Conservation (phyloP, 2,888 invertebrate species). For the Halictus ligatus region DNA sequence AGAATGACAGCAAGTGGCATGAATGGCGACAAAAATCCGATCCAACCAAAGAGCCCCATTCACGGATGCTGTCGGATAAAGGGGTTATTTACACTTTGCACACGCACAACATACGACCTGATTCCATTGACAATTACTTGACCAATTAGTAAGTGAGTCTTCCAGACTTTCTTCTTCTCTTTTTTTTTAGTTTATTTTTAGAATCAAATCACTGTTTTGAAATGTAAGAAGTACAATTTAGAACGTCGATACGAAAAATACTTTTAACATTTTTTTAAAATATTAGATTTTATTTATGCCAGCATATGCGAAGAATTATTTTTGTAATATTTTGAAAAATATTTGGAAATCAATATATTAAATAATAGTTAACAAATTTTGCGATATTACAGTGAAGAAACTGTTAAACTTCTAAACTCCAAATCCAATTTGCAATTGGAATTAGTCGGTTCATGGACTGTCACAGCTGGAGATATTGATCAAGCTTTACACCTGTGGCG, state of each 20-base stretch:
- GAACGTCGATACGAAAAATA: constrained; percentile 9
- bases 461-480: constrained; percentile 98
- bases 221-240: background rate
- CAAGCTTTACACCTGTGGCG: constrained; percentile 98
- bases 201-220: background rate
- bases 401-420: constrained; percentile 91
- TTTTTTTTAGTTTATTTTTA: background rate
- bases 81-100: constrained; percentile 97
- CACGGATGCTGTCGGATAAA: constrained; percentile 97
- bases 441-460: constrained; percentile 97
- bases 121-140: constrained; percentile 93
- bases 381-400: constrained; percentile 88
- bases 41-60: constrained; percentile 98
- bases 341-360: background rate
- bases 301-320: constrained; percentile 27
- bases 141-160: constrained; percentile 92
- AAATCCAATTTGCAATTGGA: constrained; percentile 91
- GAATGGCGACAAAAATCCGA: constrained; percentile 95
- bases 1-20: constrained; percentile 89
- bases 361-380: constrained; percentile 35
- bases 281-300: constrained; percentile 31
- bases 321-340: constrained; percentile 29
- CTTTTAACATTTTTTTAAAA: constrained; percentile 10
- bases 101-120: constrained; percentile 97
- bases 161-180: background rate